These are phyloP conservation scores for Argynnis bischoffii DNA, from an alignment of 2,888 invertebrate species.

Conservation along the genomic window DNA sequence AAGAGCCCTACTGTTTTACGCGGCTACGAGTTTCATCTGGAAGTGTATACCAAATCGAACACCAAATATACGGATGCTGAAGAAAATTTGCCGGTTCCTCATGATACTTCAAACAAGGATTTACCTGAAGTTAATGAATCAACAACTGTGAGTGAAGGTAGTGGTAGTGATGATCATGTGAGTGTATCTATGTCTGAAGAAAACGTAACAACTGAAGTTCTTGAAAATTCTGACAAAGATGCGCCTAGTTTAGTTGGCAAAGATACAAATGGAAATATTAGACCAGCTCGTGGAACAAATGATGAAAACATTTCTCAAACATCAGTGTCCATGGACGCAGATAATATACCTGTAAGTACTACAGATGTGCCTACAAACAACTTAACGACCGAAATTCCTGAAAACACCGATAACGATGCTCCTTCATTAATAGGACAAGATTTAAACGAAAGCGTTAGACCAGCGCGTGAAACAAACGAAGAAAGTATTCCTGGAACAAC, in stretches of 20 bases:
- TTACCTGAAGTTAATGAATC: conserved; percentile 10
- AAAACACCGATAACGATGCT: background rate
- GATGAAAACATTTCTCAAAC: conserved; percentile 14
- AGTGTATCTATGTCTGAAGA: conserved; percentile 4
- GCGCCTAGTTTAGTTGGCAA: conserved; percentile 21
- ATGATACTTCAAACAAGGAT: background rate
- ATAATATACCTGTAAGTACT: background rate
- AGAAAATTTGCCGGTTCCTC: conserved; percentile 18
- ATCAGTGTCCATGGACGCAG: background rate
- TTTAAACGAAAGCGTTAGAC: conserved; percentile 5
- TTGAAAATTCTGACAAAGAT: conserved; percentile 27
- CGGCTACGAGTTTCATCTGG: conserved; percentile 64
- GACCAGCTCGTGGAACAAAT: conserved; percentile 35
- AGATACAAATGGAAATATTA: conserved; percentile 27
- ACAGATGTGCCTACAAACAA: background rate
- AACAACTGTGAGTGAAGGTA: conserved; percentile 16
- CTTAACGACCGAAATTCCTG: background rate
- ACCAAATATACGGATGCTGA: conserved; percentile 31
- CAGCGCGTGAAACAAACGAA: background rate
- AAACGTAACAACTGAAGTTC: conserved; percentile 11
- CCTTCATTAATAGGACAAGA: conserved; percentile 5
- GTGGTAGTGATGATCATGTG: conserved; percentile 9
- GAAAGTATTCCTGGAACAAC: background rate
- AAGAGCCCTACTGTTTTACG: conserved; percentile 69
- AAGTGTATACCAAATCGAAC: conserved; percentile 54